These are phyloP conservation scores for Ctenomys sociabilis DNA, from an alignment of 2,113 vertebrate genomes.

Conservation along the genomic window DNA sequence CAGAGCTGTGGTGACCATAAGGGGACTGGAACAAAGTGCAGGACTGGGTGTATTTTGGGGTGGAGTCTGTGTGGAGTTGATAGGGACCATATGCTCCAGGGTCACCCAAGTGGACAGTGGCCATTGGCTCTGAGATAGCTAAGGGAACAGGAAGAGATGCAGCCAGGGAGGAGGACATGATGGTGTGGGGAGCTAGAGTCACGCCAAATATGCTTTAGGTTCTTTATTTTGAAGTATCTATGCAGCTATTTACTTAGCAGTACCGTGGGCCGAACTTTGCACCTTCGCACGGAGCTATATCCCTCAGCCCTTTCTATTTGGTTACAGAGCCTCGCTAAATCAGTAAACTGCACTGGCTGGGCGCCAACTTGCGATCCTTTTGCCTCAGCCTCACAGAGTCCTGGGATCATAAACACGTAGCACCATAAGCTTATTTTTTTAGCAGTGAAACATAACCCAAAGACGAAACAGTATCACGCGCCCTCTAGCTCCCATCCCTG, in stretches of 20 bases:
- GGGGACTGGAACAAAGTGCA: not conserved
- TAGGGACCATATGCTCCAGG: fast-evolving
- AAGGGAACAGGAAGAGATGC: not conserved
- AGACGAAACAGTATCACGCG: not conserved
- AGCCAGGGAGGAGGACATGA: not conserved
- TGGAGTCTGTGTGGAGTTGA: not conserved
- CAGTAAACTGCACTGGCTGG: not conserved
- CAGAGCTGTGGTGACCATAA: fast-evolving
- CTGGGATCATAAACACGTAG: not conserved
- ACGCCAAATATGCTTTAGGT: not conserved
- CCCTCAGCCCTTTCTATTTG: not conserved
- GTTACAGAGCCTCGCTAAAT: not conserved
- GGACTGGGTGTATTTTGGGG: not conserved
- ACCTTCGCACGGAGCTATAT: not conserved
- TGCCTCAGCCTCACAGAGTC: not conserved
- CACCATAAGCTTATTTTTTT: not conserved
- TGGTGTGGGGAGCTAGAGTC: not conserved
- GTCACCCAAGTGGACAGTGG: not conserved
- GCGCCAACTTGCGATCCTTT: not conserved
- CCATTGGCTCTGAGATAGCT: not conserved
- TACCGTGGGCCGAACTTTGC: not conserved
- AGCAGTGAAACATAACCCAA: not conserved
- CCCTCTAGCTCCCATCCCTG: not conserved
- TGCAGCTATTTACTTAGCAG: not conserved
- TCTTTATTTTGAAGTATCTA: not conserved